Percentiles rank a stretch among this genome's conserved stretches.
Evolutionary conservation across 1,140 invertebrate species (phyloP).

Genomic region (Drosophila jambulina): DNA sequence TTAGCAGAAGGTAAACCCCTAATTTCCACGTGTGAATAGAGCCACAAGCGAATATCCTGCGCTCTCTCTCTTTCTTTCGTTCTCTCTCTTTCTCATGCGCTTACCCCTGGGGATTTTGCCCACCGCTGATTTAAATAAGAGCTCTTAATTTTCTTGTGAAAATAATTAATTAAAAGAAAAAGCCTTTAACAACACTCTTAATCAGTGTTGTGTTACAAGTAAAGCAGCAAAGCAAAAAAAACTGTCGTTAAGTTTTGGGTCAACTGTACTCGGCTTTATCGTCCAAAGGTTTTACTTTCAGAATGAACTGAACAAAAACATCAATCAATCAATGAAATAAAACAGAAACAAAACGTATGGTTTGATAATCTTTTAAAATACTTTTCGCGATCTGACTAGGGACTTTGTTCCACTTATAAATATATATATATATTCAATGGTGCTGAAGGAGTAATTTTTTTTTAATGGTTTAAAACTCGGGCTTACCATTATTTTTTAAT

Average conservation of each 20-base stretch:
- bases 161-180: background rate
- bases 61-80: too few relatives aligned
- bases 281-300: slow-evolving; percentile 5
- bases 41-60: too few relatives aligned
- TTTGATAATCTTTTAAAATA: slow-evolving; percentile 15
- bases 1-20: too few relatives aligned
- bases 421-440: slow-evolving; percentile 5
- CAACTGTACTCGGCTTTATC: slow-evolving; percentile 1
- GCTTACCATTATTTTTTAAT: slow-evolving; percentile 13
- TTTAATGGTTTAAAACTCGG: slow-evolving; percentile 23
- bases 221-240: background rate
- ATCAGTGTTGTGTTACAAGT: background rate
- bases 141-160: too few relatives aligned
- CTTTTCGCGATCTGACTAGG: slow-evolving; percentile 20
- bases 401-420: slow-evolving; percentile 25
- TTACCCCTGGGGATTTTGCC: too few relatives aligned
- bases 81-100: too few relatives aligned
- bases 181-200: background rate
- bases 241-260: background rate
- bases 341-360: background rate
- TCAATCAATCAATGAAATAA: background rate
- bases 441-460: slow-evolving; percentile 14
- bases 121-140: too few relatives aligned
- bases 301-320: background rate
- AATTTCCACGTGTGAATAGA: too few relatives aligned